Percentiles rank a stretch among this genome's conserved stretches.
These are phyloP conservation scores for Danaus melanippus DNA, from an alignment of 1,140 invertebrate species.

Conservation along the genomic window DNA sequence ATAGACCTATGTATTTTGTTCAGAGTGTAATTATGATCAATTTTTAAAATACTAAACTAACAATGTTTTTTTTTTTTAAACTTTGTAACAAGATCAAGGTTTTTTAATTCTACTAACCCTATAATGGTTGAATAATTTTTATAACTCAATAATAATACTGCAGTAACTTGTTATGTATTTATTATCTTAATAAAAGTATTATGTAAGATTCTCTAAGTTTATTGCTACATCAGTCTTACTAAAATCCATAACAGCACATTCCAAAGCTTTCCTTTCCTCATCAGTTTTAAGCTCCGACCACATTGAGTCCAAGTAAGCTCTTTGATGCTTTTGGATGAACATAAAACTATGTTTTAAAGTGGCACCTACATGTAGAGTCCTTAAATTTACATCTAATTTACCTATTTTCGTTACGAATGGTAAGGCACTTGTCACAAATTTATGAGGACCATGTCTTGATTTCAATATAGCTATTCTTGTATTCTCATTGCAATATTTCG, in stretches of 20 bases:
- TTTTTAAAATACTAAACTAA: no score
- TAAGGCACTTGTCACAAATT: conserved; percentile 77
- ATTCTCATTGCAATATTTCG: conserved; percentile 84
- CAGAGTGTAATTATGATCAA: no score
- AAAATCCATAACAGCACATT: conserved; percentile 72
- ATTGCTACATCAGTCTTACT: conserved; percentile 54
- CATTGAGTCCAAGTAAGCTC: conserved; percentile 70
- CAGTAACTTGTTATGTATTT: neutral
- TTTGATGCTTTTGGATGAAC: conserved; percentile 79
- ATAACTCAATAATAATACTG: no score
- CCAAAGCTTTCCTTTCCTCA: conserved; percentile 69
- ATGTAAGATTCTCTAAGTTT: conserved; percentile 49
- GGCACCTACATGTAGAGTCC: conserved; percentile 81
- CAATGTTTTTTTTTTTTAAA: no score
- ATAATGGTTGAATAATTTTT: neutral
- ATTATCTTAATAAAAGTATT: conserved; percentile 7
- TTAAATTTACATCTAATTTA: conserved; percentile 73
- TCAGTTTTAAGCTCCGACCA: conserved; percentile 74
- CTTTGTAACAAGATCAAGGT: no score
- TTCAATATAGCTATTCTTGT: conserved; percentile 82
- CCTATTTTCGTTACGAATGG: conserved; percentile 78
- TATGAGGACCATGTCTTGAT: conserved; percentile 80
- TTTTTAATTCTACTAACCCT: no score
- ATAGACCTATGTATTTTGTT: no score
- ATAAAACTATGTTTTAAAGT: conserved; percentile 84